A percentile compares a stretch with the other conserved stretches of the same genome.
Conservation (phyloP, 2,888 invertebrate species). For the Drosophila dives region DNA sequence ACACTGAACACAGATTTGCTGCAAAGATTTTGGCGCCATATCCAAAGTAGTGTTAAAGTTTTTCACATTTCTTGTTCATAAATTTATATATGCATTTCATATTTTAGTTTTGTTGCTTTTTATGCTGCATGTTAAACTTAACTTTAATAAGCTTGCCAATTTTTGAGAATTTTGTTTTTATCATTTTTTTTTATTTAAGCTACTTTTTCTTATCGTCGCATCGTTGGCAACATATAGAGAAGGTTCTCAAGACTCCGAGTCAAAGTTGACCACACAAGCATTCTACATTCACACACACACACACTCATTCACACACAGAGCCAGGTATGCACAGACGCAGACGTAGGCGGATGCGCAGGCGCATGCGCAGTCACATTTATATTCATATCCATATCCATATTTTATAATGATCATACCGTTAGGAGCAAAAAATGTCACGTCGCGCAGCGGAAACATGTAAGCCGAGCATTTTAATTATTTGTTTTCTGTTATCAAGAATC, state of each 20-base stretch:
- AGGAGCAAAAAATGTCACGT: slow-evolving; percentile 21
- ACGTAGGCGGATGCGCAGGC: slow-evolving; percentile 21
- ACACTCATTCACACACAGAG: not conserved
- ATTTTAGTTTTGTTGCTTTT: slow-evolving; percentile 43
- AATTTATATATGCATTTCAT: slow-evolving; percentile 19
- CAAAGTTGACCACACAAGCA: slow-evolving; percentile 41
- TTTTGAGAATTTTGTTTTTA: slow-evolving; percentile 16
- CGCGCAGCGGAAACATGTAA: slow-evolving; percentile 31
- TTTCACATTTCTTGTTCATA: slow-evolving; percentile 21
- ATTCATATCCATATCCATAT: slow-evolving; percentile 8
- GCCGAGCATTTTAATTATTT: slow-evolving; percentile 39
- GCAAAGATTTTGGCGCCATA: not conserved
- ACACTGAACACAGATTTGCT: not conserved
- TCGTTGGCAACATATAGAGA: slow-evolving; percentile 36
- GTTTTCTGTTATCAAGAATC: slow-evolving; percentile 8
- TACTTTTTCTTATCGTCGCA: slow-evolving; percentile 21
- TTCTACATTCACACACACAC: slow-evolving; percentile 4
- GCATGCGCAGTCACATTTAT: slow-evolving; percentile 21
- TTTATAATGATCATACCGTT: slow-evolving; percentile 32
- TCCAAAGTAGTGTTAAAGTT: slow-evolving; percentile 14
- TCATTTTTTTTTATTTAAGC: not conserved
- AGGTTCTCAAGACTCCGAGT: slow-evolving; percentile 39
- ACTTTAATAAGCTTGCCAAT: slow-evolving; percentile 50
- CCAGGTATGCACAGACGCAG: slow-evolving; percentile 13
- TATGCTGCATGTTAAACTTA: slow-evolving; percentile 54